Evolutionary conservation across 2,113 vertebrate genomes (phyloP).

Genomic region (Phrynosoma platyrhinos): DNA sequence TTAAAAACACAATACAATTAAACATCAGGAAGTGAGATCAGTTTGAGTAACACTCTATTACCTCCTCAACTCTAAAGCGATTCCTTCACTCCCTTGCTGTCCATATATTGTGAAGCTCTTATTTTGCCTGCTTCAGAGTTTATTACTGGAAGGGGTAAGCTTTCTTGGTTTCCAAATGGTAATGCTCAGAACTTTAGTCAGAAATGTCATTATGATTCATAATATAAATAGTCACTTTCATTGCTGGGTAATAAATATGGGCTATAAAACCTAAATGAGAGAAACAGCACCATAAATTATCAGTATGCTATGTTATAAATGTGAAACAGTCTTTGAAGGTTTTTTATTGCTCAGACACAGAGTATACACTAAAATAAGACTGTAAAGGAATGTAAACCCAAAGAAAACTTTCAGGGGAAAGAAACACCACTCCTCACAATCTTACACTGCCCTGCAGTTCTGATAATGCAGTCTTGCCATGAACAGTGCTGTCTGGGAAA

Average conservation of each 20-base stretch:
- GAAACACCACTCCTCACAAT: not conserved
- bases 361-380: conserved; percentile 8
- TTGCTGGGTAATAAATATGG: conserved; percentile 12
- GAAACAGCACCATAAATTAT: conserved; percentile 38
- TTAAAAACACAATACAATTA: too few relatives aligned
- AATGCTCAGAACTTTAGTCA: conserved; percentile 26
- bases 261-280: conserved; percentile 41
- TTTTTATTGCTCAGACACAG: conserved; percentile 23
- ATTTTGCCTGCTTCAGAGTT: conserved; percentile 34
- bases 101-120: not conserved
- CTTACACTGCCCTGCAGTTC: not conserved
- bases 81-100: not conserved
- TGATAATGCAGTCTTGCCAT: not conserved
- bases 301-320: not conserved
- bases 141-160: conserved; percentile 12
- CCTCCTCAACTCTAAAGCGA: not conserved
- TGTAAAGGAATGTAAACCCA: not conserved
- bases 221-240: conserved; percentile 5
- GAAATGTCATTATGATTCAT: conserved; percentile 32
- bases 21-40: conserved; percentile 18
- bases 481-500: too few relatives aligned
- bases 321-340: not conserved
- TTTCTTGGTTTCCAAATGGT: conserved; percentile 25
- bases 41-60: conserved; percentile 41
- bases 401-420: not conserved